These are phyloP conservation scores for Epistrophella euchroma DNA, from an alignment of 2,888 invertebrate species.

Conservation along the genomic window DNA sequence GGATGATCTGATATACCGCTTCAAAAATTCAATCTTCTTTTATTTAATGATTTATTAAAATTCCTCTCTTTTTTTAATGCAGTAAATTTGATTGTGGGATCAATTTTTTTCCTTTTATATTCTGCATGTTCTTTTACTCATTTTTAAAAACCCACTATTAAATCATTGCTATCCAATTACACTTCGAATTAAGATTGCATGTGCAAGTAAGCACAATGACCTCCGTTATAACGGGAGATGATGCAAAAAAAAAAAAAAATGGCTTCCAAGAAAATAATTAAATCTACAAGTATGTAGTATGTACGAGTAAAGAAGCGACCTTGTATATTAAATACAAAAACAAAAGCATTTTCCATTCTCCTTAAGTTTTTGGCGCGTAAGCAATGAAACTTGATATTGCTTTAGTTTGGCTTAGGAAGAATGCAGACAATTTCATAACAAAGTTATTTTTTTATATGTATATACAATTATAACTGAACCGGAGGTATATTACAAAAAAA, in stretches of 20 bases:
- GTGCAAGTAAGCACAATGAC: slow-evolving; percentile 68
- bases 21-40: background rate
- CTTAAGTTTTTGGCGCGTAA: slow-evolving; percentile 61
- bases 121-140: background rate
- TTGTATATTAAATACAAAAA: slow-evolving; percentile 46
- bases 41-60: background rate
- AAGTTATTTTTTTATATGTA: slow-evolving; percentile 8
- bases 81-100: slow-evolving; percentile 1
- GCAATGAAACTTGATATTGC: slow-evolving; percentile 54
- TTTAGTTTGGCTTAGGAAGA: slow-evolving; percentile 10
- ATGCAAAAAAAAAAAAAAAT: slow-evolving; percentile 18
- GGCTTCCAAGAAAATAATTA: slow-evolving; percentile 18
- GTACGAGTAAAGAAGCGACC: slow-evolving; percentile 33
- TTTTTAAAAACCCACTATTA: slow-evolving; percentile 33
- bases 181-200: slow-evolving; percentile 50
- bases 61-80: background rate
- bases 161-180: slow-evolving; percentile 51
- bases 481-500: slow-evolving; percentile 16
- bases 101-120: background rate
- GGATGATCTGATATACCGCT: background rate
- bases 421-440: slow-evolving; percentile 58
- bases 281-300: no score
- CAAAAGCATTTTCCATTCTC: slow-evolving; percentile 45
- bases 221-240: slow-evolving; percentile 59
- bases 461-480: slow-evolving; percentile 19